phyloP scores from a whole-genome alignment of 2,113 vertebrate species.

The Hoplias malabaricus region DNA sequence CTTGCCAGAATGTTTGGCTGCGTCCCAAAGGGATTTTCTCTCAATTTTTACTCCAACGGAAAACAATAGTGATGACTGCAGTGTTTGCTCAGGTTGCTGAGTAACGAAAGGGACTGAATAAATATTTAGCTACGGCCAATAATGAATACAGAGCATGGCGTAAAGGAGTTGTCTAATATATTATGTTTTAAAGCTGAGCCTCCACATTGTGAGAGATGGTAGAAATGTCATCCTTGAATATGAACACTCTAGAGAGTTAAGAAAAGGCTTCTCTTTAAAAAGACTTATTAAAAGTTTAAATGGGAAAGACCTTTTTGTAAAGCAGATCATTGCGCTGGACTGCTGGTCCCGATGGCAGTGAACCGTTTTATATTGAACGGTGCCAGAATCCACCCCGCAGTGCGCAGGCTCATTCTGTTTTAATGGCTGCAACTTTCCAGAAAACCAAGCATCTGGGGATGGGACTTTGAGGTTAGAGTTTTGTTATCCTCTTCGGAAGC shows the following conservation, averaged over 20 bases:
- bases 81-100: conserved; percentile 14
- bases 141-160: not conserved
- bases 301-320: not conserved
- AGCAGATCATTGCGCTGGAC: not conserved
- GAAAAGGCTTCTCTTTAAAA: not conserved
- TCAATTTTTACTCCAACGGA: conserved; percentile 12
- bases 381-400: not conserved
- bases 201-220: not conserved
- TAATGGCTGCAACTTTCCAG: not conserved
- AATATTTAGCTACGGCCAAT: conserved; percentile 22
- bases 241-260: not conserved
- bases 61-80: conserved; percentile 18
- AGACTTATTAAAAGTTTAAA: not conserved
- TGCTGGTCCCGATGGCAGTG: not conserved
- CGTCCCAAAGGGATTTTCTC: conserved; percentile 27
- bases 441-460: not conserved
- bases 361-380: not conserved
- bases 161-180: not conserved
- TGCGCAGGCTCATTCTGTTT: not conserved
- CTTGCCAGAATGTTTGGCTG: conserved; percentile 19
- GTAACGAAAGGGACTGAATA: conserved; percentile 17
- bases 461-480: not conserved
- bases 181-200: not conserved
- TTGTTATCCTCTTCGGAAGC: not conserved
- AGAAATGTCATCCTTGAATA: not conserved